A percentile compares a stretch with the other conserved stretches of the same genome.
Evolutionary conservation across 2,797 vertebrate species (phyloP).

Genomic region (Botia kubotai): DNA sequence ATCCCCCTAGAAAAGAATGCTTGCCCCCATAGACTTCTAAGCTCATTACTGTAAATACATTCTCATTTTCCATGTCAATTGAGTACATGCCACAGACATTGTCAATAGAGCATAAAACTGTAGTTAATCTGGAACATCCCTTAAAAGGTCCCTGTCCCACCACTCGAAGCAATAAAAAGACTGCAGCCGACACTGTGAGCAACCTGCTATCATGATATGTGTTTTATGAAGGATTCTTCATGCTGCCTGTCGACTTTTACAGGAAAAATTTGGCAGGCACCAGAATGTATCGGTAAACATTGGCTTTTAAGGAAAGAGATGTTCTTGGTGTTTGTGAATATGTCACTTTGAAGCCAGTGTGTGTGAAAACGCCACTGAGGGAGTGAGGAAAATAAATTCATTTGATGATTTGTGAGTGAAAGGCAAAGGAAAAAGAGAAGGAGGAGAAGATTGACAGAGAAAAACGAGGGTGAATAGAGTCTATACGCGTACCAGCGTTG

Average conservation of each 20-base stretch:
- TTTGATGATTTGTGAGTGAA: conserved; percentile 46
- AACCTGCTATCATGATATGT: conserved; percentile 51
- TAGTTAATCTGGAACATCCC: conserved; percentile 17
- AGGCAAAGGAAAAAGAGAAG: conserved; percentile 23
- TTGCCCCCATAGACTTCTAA: too few species aligned
- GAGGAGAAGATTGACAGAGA: conserved; percentile 16
- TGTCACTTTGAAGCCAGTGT: conserved; percentile 45
- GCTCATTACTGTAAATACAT: too few species aligned
- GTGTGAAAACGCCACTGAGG: neutral
- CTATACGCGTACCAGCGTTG: neutral
- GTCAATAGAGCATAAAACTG: neutral
- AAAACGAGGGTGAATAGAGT: neutral
- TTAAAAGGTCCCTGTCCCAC: conserved; percentile 6
- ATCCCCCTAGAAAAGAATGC: too few species aligned
- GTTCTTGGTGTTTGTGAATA: conserved; percentile 37
- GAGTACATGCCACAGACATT: neutral
- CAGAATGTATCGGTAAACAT: conserved; percentile 71
- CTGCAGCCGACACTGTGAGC: neutral
- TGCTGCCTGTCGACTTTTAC: conserved; percentile 67
- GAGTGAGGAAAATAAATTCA: conserved; percentile 18
- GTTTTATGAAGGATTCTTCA: conserved; percentile 70
- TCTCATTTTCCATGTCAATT: neutral
- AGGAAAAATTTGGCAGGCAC: conserved; percentile 66
- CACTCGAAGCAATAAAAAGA: conserved; percentile 2
- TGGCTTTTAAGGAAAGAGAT: conserved; percentile 72